Base-by-base conservation (phyloP, 37 sponge, comb jelly and placozoan genomes). In the Crambe crambe region DNA sequence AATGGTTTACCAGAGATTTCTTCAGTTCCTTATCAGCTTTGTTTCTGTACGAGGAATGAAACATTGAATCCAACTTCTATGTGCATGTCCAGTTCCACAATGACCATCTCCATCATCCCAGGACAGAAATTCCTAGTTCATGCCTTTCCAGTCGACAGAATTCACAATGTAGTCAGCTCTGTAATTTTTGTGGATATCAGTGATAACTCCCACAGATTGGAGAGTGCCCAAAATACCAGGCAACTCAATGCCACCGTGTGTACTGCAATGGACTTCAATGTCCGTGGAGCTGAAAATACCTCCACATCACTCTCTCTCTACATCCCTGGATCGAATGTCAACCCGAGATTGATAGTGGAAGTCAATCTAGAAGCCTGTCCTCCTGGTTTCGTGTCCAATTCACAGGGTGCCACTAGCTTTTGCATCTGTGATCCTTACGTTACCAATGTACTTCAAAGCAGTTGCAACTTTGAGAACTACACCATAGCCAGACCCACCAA, bases 361-460 rank as follows among this genome's bases (percentile, higher is more conserved):
- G 32, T 70, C n/a, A 40, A 30, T 15, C 39, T 80, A 35, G 58
- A 31, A 2, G n/a, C 34, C n/a, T 84, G 85, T 51, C 85, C 85
- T 3, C 77, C 77, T 70, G 85, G 85, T 2, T 76, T 84, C 63
- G 21, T n/a, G 1, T 2, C 56, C 2, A 67, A 25, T 15, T 10
- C 20, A 1, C 4, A 20, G 18, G 47, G 37, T 5, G 23, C 36
- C 41, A 23, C 30, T 32, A 58, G 2, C 29, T 0, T 15, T 39
- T 81, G 81, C 26, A 41, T 58, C 32, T 81, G 81, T 60, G 59
- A 58, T 72, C 61, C 68, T 10, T 81, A 57, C 43, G 31, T 81
- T 26, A 31, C 25, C 25, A 72, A 60, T 30, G 39, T 3, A 1
- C 2, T 81, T 3, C 4, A 26, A 20, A 57, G 72, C 1, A 38